These are phyloP conservation scores for Antigone vipio DNA, from an alignment of 2,113 vertebrate species.

Conservation along the genomic window DNA sequence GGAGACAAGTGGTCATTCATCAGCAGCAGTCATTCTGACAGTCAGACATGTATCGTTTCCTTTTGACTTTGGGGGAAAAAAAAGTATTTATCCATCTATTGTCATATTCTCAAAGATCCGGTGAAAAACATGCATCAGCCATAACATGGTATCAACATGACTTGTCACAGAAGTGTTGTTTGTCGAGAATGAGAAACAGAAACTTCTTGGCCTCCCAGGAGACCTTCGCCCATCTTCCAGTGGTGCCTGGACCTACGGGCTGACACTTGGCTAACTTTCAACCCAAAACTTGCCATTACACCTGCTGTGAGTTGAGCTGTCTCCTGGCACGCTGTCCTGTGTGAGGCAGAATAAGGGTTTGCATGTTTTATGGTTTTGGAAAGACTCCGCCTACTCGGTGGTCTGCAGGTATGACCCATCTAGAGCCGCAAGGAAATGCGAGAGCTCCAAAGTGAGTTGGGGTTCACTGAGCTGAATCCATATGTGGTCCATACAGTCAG, in stretches of 20 bases:
- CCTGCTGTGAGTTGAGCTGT: neutral
- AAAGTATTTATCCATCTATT: neutral
- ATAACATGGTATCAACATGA: neutral
- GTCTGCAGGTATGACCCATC: neutral
- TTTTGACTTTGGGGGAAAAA: neutral
- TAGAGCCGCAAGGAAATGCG: neutral
- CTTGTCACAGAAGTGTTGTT: neutral
- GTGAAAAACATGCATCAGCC: constrained; percentile 21
- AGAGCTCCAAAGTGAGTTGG: neutral
- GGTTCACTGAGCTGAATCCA: neutral
- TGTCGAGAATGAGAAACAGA: neutral
- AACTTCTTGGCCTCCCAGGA: neutral
- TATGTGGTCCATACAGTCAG: neutral
- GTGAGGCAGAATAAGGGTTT: neutral
- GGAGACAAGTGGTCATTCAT: neutral
- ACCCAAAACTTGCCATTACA: neutral
- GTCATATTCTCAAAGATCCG: neutral
- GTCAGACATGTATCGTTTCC: neutral
- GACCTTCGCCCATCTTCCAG: neutral
- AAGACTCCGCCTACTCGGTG: neutral
- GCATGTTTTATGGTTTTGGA: neutral
- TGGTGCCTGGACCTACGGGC: neutral
- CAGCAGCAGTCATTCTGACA: neutral
- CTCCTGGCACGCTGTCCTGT: neutral
- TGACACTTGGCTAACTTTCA: neutral